These are phyloP conservation scores for Lasioglossum pauxillum DNA, from an alignment of 2,888 invertebrate species.

Conservation along the genomic window DNA sequence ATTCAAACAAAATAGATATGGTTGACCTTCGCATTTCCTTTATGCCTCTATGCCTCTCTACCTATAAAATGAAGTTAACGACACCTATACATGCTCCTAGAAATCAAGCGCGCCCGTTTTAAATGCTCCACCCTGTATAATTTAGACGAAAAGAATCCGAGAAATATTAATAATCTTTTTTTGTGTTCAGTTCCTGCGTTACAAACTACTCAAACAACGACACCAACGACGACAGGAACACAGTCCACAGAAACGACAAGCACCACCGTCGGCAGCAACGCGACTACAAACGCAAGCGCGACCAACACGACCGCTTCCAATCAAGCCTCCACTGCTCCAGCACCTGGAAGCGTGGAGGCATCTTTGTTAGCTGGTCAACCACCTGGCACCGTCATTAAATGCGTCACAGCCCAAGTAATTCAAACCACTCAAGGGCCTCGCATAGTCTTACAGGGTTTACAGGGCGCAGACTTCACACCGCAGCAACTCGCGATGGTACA, in stretches of 20 bases:
- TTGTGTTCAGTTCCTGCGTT: slow-evolving; percentile 53
- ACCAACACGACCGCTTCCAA: slow-evolving; percentile 67
- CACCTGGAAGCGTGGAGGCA: slow-evolving; percentile 88
- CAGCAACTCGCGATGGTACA: slow-evolving; percentile 93
- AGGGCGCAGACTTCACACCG: slow-evolving; percentile 92
- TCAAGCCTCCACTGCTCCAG: slow-evolving; percentile 68
- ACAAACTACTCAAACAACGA: slow-evolving; percentile 63
- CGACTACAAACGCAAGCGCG: slow-evolving; percentile 68
- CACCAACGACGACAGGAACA: slow-evolving; percentile 64
- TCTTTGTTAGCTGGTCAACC: slow-evolving; percentile 92
- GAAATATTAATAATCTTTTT: slow-evolving; percentile 10
- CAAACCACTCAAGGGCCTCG: slow-evolving; percentile 94
- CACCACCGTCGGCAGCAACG: slow-evolving; percentile 54
- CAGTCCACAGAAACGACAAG: slow-evolving; percentile 62
- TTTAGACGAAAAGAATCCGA: neutral
- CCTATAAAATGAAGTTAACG: neutral
- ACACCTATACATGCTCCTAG: neutral
- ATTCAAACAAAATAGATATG: neutral
- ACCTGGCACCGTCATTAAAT: slow-evolving; percentile 93
- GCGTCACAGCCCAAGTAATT: slow-evolving; percentile 94
- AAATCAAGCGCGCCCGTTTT: neutral
- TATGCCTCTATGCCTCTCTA: neutral
- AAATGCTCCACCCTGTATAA: neutral
- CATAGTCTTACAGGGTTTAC: slow-evolving; percentile 93
- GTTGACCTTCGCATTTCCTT: neutral